Base-by-base conservation (phyloP, 2,113 vertebrate species). In the Halcyon senegalensis region DNA sequence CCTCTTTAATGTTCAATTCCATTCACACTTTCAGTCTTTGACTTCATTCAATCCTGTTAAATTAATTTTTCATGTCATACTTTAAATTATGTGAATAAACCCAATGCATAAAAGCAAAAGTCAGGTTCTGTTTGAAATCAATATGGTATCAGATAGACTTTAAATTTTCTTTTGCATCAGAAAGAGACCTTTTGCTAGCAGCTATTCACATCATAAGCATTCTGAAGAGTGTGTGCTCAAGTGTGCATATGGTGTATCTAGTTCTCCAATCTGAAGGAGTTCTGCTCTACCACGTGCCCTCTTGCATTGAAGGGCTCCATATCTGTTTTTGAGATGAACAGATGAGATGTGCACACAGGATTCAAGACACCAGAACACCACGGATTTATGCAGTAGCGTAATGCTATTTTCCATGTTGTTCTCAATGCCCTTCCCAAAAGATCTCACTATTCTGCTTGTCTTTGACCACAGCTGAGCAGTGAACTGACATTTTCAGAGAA, bases 171-270 rank as follows among this genome's bases (percentile, higher is more conserved):
- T 80, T 72, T 14, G 7, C 33, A 67, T 53, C 39, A 84, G 37
- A 51, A 55, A 63, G 68, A 68, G 80, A 50, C 46, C 67, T 81
- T 92, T 84, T 73, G 18, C n/a, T 35, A 59, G 59, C 63, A 66
- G 64, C 39, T 44, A 7, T 63, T 90, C 39, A 27, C 25, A 37
- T 33, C 43, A 33, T 2, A 37, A n/a, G 31, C n/a, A 18, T 41
- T 59, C 51, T 69, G n/a, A 66, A 48, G 37, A 72, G 37, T 4
- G 0, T 7, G 25, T 6, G 33, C 4, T 1, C 50, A 44, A 58
- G 50, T 9, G 8, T 3, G 3, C 13, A 5, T 20, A 5, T 0
- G 1, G 16, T 4, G 18, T 9, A 30, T 25, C 24, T 33, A 3
- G 23, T 53, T 19, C 64, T 3, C 2, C 35, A 19, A 0, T 7